Percentiles rank a stretch among this genome's conserved stretches.
These are phyloP conservation scores for Apostichopus parvimensis DNA, from an alignment of 35 echinoderm and acorn worm genomes.

Conservation along the genomic window DNA sequence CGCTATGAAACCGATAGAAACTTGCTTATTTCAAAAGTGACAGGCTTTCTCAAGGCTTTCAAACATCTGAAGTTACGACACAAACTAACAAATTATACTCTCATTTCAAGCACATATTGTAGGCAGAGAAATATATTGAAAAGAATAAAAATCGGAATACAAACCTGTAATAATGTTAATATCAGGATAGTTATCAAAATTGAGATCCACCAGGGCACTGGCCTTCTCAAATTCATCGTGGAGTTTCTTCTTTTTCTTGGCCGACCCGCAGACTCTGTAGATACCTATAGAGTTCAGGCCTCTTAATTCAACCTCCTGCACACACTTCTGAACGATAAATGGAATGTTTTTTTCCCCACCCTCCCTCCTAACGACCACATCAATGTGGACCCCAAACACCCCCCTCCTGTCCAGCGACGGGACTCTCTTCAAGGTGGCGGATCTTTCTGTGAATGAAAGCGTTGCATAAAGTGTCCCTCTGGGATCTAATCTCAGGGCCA, in stretches of 20 bases:
- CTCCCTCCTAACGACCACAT: slow-evolving; percentile 88
- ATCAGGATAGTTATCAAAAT: slow-evolving; percentile 91
- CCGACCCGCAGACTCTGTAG: slow-evolving; percentile 96
- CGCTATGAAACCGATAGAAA: no score
- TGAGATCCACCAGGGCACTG: slow-evolving; percentile 86
- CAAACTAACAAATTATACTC: no score
- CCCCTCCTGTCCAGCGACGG: slow-evolving; percentile 90
- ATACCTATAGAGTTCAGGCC: slow-evolving; percentile 86
- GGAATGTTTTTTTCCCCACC: slow-evolving; percentile 78
- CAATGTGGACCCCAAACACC: slow-evolving; percentile 88
- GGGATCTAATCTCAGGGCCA: slow-evolving; percentile 85
- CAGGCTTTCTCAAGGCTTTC: no score
- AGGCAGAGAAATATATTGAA: no score
- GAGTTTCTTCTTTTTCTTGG: slow-evolving; percentile 94
- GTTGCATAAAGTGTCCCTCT: slow-evolving; percentile 88
- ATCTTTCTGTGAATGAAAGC: slow-evolving; percentile 87
- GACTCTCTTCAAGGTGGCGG: slow-evolving; percentile 89
- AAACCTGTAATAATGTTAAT: slow-evolving; percentile 98
- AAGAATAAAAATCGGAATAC: not conserved
- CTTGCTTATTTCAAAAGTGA: no score
- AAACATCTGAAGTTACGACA: no score
- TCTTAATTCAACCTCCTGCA: slow-evolving; percentile 91
- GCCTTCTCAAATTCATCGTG: slow-evolving; percentile 97
- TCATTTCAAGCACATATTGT: no score
- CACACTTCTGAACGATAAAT: slow-evolving; percentile 92